Percentiles rank a stretch among this genome's conserved stretches.
Conservation (phyloP, 2,888 invertebrate genomes). For the Hecatera dysodea region DNA sequence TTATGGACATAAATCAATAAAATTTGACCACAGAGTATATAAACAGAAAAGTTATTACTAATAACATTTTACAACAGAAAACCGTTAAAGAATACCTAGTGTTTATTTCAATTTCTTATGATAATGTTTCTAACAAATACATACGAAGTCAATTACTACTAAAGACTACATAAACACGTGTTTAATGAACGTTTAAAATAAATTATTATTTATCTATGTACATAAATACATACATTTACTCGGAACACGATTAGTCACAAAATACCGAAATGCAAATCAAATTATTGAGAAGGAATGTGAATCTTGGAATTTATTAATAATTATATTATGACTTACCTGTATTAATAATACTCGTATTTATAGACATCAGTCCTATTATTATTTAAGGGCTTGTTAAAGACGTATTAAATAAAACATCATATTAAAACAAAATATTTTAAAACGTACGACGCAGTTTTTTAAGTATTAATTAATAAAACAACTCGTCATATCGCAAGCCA, state of each 20-base stretch:
- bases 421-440: not conserved
- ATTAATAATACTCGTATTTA: conserved; percentile 13
- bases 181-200: conserved; percentile 44
- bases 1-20: not conserved
- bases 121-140: conserved; percentile 32
- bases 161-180: conserved; percentile 51
- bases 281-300: conserved; percentile 48
- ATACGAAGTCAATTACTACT: conserved; percentile 46
- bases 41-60: not conserved
- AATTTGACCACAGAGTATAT: conserved; percentile 3
- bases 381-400: not conserved
- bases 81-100: not conserved
- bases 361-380: not conserved
- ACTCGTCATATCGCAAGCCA: conserved; percentile 3
- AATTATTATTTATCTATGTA: conserved; percentile 48
- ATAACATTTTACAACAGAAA: not conserved
- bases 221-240: conserved; percentile 58
- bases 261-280: conserved; percentile 51
- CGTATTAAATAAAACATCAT: not conserved
- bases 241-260: conserved; percentile 46
- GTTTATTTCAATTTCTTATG: conserved; percentile 10
- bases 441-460: not conserved
- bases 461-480: conserved; percentile 7
- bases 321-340: conserved; percentile 18
- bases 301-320: conserved; percentile 41